Evolutionary conservation across 2,888 invertebrate genomes (phyloP), one percentile per base, ranked within the genome.

Genomic region (Sialis fuliginosa): DNA sequence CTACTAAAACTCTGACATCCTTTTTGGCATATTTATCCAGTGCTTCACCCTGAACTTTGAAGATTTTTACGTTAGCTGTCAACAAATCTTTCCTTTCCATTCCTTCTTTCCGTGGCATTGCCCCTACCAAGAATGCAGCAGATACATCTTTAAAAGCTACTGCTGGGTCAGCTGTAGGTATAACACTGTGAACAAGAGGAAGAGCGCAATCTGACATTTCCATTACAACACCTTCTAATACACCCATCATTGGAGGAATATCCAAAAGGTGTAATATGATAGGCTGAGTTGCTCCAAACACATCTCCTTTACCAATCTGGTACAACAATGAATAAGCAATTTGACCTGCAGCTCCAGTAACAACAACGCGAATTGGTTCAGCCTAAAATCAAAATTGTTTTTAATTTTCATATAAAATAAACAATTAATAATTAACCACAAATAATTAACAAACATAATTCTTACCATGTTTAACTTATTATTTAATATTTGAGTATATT

Each of bases 71-170:
- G 67, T 98, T 99, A 34, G 96, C 97, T 10, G 91, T 83, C 4
- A 98, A 74, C 37, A 99, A 75, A 62, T 99, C 98, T 65, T 97
- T 98, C 48, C 98, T 79, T 66, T 98, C 97, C 98, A 98, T 99
- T 46, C 97, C 97, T 63, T 90, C 81, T 60, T 84, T 87, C 47
- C 98, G 80, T 1, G 98, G 98, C 96, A 97, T 96, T 33, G 97
- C 84, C 33, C 98, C 98, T 41, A 98, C 95, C 50, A 98, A 70
- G 64, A 98, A 95, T 37, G 95, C 97, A 45, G 92, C 91, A 53
- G 92, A 87, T 43, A 93, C 88, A 68, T 93, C 88, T 62, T 87
- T 88, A 66, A 98, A 98, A n/a, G 91, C 98, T 49, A 77, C 83
- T 50, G 78, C 80, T 44, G 90, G 89, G 60, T 90, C 86, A 52